Conservation (phyloP, 2,797 vertebrate genomes). For the Hylomyscus alleni region DNA sequence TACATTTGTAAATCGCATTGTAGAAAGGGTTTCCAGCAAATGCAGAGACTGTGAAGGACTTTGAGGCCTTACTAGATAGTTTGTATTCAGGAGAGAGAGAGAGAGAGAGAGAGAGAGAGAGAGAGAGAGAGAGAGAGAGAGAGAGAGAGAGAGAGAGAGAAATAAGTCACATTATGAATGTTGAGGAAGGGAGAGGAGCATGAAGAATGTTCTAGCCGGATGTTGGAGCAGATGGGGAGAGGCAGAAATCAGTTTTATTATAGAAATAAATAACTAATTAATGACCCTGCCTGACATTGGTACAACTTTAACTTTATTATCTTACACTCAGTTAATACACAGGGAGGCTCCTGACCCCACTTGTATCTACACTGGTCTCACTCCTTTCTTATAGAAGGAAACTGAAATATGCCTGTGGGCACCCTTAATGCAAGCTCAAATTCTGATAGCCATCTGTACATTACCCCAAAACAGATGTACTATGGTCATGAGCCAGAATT, state of each 20-base stretch:
- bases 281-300: background rate
- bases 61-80: background rate
- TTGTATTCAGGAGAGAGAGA: background rate
- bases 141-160: background rate
- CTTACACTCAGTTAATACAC: background rate
- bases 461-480: background rate
- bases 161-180: background rate
- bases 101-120: background rate
- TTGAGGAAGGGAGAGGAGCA: background rate
- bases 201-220: background rate
- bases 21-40: background rate
- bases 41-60: background rate
- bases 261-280: background rate
- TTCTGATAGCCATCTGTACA: background rate
- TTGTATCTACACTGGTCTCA: background rate
- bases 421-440: background rate
- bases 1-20: background rate
- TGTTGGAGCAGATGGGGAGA: background rate
- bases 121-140: background rate
- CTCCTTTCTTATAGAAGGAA: background rate
- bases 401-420: background rate
- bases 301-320: background rate
- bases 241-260: conserved; percentile 3
- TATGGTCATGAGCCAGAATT: background rate
- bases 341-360: background rate